Base-by-base conservation (phyloP, 2,888 invertebrate genomes). In the Drosophila demipolita region DNA sequence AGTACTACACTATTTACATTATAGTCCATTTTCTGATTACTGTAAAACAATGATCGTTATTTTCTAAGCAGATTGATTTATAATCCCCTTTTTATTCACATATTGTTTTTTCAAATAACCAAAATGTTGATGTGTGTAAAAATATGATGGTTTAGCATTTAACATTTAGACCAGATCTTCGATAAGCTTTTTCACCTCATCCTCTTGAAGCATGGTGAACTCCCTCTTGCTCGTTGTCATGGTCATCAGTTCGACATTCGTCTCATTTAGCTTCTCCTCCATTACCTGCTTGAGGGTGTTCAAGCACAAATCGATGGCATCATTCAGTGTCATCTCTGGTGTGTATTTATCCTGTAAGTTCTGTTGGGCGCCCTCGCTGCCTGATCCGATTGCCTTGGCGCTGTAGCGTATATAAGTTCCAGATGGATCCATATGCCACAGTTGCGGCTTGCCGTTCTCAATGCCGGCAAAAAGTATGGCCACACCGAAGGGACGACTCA, bases 321-420 rank as follows among this genome's bases (percentile, higher is more conserved):
- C 99, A 78, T 96, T 96, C 59, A 99, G 93, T 0, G 97, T 98
- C 97, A 99, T 98, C 29, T 98, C 97, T 94, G 97, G 95, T 85
- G 95, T 95, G 83, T 95, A 96, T 17, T 95, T 94, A 89, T 96
- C 96, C 93, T 96, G 95, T 64, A 96, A 93, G 90, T 98, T 98
- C 93, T 99, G 99, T 93, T 99, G 99, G 55, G 99, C 99, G 0
- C 99, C 99, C 94, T 99, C 99, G 83, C 98, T 98, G 40, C 99
- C 99, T 0, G 99, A 99, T 0, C 99, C 99, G 84, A 99, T 99
- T 3, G 99, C 99, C 94, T 99, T 99, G 38, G 99, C 99, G 90
- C 98, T 97, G 93, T 98, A 99, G 92, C 98, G 97, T 71, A 99
- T 98, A 93, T 98, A 99, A 0, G 99, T 99, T 35, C 99, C 99